These are phyloP conservation scores for Emberiza fucata DNA, from an alignment of 2,113 vertebrate genomes.

Conservation along the genomic window DNA sequence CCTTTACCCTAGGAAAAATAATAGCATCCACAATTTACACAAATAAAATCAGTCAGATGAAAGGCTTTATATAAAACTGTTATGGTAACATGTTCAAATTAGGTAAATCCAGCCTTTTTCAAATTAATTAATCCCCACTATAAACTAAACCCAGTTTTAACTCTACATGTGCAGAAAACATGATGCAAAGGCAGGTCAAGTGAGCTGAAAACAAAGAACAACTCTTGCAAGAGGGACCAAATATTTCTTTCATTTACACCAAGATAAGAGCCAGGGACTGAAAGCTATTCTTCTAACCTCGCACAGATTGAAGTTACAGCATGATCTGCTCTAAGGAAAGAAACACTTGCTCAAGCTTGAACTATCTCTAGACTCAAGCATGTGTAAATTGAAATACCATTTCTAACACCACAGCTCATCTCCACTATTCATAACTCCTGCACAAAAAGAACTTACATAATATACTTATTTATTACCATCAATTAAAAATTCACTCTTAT, in stretches of 20 bases:
- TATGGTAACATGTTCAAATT: background rate
- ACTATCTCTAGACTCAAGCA: background rate
- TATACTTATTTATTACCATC: background rate
- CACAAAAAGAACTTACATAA: background rate
- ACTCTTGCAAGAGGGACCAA: background rate
- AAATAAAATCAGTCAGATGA: constrained; percentile 14
- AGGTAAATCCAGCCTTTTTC: background rate
- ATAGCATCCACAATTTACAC: background rate
- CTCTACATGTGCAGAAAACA: background rate
- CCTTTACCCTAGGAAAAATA: constrained; percentile 32
- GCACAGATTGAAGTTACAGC: background rate
- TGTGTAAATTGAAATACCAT: background rate
- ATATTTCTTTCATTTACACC: background rate
- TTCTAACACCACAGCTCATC: background rate
- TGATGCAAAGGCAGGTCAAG: background rate
- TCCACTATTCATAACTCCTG: background rate
- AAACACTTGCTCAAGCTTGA: background rate
- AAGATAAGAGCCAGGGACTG: background rate
- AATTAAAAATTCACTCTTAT: background rate
- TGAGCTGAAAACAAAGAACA: background rate
- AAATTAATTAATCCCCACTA: background rate
- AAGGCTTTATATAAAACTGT: background rate
- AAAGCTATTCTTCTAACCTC: background rate
- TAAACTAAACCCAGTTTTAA: background rate
- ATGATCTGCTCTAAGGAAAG: background rate